These are phyloP conservation scores for Orius laevigatus DNA, from an alignment of 1,140 invertebrate species.

Conservation along the genomic window DNA sequence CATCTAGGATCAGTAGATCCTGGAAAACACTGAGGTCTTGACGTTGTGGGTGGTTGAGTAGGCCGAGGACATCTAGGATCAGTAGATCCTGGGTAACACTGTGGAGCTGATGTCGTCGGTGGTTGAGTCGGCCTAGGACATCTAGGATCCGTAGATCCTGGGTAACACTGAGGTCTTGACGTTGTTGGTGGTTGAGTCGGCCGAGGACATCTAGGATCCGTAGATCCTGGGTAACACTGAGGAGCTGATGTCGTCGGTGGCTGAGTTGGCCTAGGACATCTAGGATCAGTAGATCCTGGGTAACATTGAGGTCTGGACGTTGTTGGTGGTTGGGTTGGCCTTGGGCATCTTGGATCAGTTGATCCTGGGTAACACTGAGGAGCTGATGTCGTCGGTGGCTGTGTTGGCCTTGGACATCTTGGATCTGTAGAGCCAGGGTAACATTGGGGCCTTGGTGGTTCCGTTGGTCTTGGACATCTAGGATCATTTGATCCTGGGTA, in stretches of 20 bases:
- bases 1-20: slow-evolving; percentile 31
- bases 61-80: slow-evolving; percentile 25
- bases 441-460: slow-evolving; percentile 14
- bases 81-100: slow-evolving; percentile 22
- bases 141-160: slow-evolving; percentile 28
- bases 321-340: slow-evolving; percentile 20
- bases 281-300: slow-evolving; percentile 21
- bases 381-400: slow-evolving; percentile 17
- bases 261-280: slow-evolving; percentile 18
- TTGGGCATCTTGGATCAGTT: slow-evolving; percentile 26
- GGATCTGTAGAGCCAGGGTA: slow-evolving; percentile 26
- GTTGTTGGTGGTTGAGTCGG: slow-evolving; percentile 22
- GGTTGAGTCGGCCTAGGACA: slow-evolving; percentile 24
- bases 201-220: slow-evolving; percentile 25
- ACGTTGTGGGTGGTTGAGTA: slow-evolving; percentile 13
- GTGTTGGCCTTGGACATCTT: slow-evolving; percentile 19
- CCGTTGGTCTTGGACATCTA: slow-evolving; percentile 24
- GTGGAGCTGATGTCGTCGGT: slow-evolving; percentile 14
- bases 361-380: slow-evolving; percentile 24
- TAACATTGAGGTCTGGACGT: slow-evolving; percentile 18
- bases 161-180: slow-evolving; percentile 22
- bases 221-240: slow-evolving; percentile 25
- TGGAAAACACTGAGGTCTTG: slow-evolving; percentile 24
- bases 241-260: slow-evolving; percentile 15
- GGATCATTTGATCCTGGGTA: slow-evolving; percentile 25